These are phyloP conservation scores for Pseudopipra pipra DNA, from an alignment of 2,113 vertebrate species.

Conservation along the genomic window DNA sequence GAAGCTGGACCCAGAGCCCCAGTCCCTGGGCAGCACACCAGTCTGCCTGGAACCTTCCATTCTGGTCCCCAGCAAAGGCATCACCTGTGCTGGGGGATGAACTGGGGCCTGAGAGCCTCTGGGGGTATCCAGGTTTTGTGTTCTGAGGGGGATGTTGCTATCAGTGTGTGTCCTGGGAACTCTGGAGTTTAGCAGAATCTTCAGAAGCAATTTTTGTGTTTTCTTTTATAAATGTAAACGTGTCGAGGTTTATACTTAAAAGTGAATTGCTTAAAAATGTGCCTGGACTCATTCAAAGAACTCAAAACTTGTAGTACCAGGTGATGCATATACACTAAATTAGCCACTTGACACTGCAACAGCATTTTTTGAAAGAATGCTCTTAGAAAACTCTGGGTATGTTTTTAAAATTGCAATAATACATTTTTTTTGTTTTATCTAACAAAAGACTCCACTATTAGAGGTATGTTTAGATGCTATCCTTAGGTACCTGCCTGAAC, in stretches of 20 bases:
- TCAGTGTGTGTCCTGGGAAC: accelerated
- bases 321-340: neutral
- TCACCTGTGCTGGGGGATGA: neutral
- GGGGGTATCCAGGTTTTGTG: accelerated
- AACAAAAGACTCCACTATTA: neutral
- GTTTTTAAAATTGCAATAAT: neutral
- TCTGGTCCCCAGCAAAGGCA: neutral
- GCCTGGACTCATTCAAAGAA: neutral
- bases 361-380: neutral
- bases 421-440: neutral
- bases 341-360: neutral
- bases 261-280: neutral
- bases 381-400: neutral
- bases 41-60: accelerated
- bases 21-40: neutral
- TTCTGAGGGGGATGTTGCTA: neutral
- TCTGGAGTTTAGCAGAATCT: neutral
- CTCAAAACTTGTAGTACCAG: neutral
- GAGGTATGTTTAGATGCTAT: neutral
- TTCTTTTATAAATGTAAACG: neutral
- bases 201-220: neutral
- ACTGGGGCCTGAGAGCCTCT: neutral
- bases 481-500: neutral
- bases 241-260: neutral
- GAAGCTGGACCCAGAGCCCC: neutral